Evolutionary conservation across 2,888 invertebrate species (phyloP), one percentile per base, ranked within the genome.

Genomic region (Pelosia muscerda): DNA sequence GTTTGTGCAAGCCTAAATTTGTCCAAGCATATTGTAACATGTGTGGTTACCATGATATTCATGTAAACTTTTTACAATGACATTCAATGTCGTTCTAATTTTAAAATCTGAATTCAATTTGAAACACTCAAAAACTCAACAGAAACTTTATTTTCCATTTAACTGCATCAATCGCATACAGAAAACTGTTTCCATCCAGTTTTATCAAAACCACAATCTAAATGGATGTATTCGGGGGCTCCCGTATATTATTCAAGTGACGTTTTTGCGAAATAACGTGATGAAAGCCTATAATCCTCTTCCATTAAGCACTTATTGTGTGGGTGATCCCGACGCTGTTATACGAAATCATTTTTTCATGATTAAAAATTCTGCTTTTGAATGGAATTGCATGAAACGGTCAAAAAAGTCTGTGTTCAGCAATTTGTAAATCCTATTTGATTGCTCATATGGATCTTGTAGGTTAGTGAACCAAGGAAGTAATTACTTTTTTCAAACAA

Each of bases 251-350:
- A 89, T 85, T 86, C 79, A 81, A 81, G 79, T 84, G 85, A 82
- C 84, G 78, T 85, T 88, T 88, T 87, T 87, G 82, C 70, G 77
- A 85, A 85, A 86, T 84, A 85, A 82, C 75, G 77, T 81, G 88
- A 85, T 85, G 86, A 88, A 88, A 88, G 86, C 86, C 84, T 83
- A 84, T 89, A 90, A 89, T 89, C 89, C 89, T 66, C 80, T 75
- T 84, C 86, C 88, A 89, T 89, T 89, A 89, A 88, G 86, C 87
- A 86, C 86, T 88, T 84, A 86, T 88, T 88, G 86, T 84, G 83
- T 77, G 81, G 77, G 74, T 83, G 81, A 84, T 84, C 81, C 81
- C 79, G 15, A 67, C 66, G 79, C 81, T 82, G 81, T 85, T 83
- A 82, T 78, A 77, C 80, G 67, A 85, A 84, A 84, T 85, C 61